Evolutionary conservation across 2,113 vertebrate species (phyloP).

Genomic region (Python bivittatus): DNA sequence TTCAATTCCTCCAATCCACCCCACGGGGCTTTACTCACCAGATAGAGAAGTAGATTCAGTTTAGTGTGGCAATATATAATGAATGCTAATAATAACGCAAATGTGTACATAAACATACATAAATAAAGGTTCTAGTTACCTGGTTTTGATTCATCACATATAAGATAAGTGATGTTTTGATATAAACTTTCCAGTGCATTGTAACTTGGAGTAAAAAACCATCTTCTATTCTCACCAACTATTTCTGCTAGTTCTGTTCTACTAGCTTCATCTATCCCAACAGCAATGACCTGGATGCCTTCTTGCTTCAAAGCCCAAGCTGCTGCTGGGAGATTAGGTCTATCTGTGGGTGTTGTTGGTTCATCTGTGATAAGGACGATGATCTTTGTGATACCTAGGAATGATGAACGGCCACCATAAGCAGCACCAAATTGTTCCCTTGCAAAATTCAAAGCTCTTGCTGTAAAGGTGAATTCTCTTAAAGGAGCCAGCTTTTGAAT

Average conservation of each 20-base stretch:
- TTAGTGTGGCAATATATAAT: not conserved
- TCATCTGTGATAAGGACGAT: constrained; percentile 81
- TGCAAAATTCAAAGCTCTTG: constrained; percentile 69
- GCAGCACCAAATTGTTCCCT: constrained; percentile 61
- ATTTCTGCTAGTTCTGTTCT: constrained; percentile 71
- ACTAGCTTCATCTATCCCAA: constrained; percentile 71
- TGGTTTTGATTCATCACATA: constrained; percentile 76
- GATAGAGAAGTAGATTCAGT: not conserved
- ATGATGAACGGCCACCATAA: constrained; percentile 64
- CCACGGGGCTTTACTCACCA: not conserved
- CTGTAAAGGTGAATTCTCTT: constrained; percentile 67
- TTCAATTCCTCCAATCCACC: not conserved
- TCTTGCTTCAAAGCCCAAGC: constrained; percentile 53
- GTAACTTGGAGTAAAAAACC: constrained; percentile 74
- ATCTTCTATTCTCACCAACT: constrained; percentile 49
- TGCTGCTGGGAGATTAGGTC: constrained; percentile 21
- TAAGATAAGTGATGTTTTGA: constrained; percentile 64
- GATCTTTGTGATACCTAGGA: constrained; percentile 65
- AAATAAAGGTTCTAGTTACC: constrained; percentile 60
- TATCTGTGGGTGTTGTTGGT: constrained; percentile 59
- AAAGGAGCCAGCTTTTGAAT: constrained; percentile 51
- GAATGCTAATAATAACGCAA: not conserved
- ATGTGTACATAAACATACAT: not conserved
- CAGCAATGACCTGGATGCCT: constrained; percentile 69
- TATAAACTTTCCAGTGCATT: constrained; percentile 66